Conservation (phyloP, 2,113 vertebrate genomes). For the Ciconia boyciana region DNA sequence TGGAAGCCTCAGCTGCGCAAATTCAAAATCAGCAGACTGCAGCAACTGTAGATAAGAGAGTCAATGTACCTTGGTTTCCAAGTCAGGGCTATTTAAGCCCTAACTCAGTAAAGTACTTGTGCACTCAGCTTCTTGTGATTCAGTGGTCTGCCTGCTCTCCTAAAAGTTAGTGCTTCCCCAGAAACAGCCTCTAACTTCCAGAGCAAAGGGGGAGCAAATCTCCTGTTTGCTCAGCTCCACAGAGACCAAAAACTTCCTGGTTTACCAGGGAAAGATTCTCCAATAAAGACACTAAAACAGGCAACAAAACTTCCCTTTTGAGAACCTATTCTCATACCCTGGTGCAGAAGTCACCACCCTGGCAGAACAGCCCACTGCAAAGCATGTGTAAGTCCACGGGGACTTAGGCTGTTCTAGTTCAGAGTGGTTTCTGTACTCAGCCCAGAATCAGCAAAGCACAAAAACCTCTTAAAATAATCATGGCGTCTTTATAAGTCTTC, state of each 20-base stretch:
- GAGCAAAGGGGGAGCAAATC: background rate
- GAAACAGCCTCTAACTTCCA: background rate
- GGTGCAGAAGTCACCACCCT: background rate
- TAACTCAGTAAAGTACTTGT: background rate
- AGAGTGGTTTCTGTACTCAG: background rate
- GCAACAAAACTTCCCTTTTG: background rate
- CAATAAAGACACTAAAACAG: background rate
- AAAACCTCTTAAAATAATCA: background rate
- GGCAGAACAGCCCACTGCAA: background rate
- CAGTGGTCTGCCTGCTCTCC: background rate
- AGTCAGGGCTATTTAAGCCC: background rate
- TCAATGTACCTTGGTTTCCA: background rate
- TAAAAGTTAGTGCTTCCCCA: background rate
- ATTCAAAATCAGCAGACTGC: background rate
- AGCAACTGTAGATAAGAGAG: background rate
- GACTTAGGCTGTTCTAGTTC: background rate
- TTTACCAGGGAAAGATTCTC: background rate
- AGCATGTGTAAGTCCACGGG: rapidly evolving
- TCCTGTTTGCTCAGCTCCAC: background rate
- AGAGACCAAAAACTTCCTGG: background rate
- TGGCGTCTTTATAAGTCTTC: background rate
- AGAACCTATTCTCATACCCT: background rate
- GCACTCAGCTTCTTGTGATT: background rate
- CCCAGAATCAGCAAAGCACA: background rate
- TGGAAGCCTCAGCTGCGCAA: background rate